A percentile compares a stretch with the other conserved stretches of the same genome.
Evolutionary conservation across 2,888 invertebrate species (phyloP).

Genomic region (Pharmacophagus antenor): DNA sequence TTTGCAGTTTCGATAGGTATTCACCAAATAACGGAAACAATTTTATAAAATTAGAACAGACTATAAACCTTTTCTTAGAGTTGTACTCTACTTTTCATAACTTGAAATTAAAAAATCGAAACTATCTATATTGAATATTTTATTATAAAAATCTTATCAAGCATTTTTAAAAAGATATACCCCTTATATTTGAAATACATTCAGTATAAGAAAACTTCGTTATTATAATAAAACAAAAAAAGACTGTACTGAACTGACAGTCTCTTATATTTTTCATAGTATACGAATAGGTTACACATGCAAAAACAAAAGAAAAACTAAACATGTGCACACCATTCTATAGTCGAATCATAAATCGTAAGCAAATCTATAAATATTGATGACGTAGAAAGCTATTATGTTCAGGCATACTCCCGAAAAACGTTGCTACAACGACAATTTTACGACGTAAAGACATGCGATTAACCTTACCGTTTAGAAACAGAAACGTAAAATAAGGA

Average conservation of each 20-base stretch:
- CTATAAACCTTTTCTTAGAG: too few relatives aligned
- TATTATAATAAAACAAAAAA: too few relatives aligned
- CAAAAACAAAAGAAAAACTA: slow-evolving; percentile 23
- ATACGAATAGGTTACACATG: slow-evolving; percentile 15
- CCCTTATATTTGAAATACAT: too few relatives aligned
- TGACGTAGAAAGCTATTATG: slow-evolving; percentile 70
- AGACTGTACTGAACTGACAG: too few relatives aligned
- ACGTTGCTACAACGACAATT: slow-evolving; percentile 55
- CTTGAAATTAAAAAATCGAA: too few relatives aligned
- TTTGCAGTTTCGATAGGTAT: slow-evolving; percentile 29
- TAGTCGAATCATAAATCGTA: slow-evolving; percentile 69
- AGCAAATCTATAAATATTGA: slow-evolving; percentile 75
- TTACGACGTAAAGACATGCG: slow-evolving; percentile 71
- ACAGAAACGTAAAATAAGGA: slow-evolving; percentile 40
- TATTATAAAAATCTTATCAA: too few relatives aligned
- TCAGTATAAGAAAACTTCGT: too few relatives aligned
- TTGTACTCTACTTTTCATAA: too few relatives aligned
- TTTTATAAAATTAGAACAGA: background rate
- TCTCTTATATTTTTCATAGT: too few relatives aligned
- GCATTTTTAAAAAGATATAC: too few relatives aligned
- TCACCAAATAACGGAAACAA: slow-evolving; percentile 24
- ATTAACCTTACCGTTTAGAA: slow-evolving; percentile 58
- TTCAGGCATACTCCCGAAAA: slow-evolving; percentile 70
- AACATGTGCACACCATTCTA: slow-evolving; percentile 59
- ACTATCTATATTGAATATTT: too few relatives aligned